phyloP scores from a whole-genome alignment of 30 jellyfish, hydroid and myxozoan species.

The Chironex yamaguchii region DNA sequence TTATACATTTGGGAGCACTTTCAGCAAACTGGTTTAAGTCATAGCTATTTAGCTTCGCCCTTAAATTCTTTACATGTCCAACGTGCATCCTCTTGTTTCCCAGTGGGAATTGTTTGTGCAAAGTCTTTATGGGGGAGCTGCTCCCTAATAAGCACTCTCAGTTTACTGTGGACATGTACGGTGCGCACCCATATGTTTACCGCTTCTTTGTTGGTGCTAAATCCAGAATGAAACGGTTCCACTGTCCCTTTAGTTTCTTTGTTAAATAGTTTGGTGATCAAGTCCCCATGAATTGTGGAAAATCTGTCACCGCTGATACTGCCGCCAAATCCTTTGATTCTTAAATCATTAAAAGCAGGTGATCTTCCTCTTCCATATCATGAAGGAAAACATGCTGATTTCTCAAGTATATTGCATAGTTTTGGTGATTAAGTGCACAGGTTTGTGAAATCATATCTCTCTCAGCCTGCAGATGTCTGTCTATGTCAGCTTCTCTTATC shows the following conservation, averaged over 20 bases:
- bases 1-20: slow-evolving; percentile 1
- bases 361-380: too few species aligned
- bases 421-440: slow-evolving; percentile 57
- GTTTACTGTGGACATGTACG: slow-evolving; percentile 53
- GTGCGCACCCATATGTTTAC: slow-evolving; percentile 53
- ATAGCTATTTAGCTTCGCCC: too few species aligned
- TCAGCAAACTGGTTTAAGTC: slow-evolving; percentile 32
- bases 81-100: too few species aligned
- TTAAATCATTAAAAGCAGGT: slow-evolving; percentile 49
- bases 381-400: slow-evolving; percentile 44
- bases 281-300: slow-evolving; percentile 63
- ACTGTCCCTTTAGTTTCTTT: slow-evolving; percentile 60
- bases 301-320: slow-evolving; percentile 48
- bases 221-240: slow-evolving; percentile 54
- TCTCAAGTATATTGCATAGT: slow-evolving; percentile 57
- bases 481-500: slow-evolving; percentile 38
- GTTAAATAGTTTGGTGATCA: slow-evolving; percentile 55
- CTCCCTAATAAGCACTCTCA: slow-evolving; percentile 24
- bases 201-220: slow-evolving; percentile 32
- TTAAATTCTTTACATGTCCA: too few species aligned
- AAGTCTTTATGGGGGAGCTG: slow-evolving; percentile 35
- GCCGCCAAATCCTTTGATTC: slow-evolving; percentile 27
- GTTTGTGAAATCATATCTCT: slow-evolving; percentile 17
- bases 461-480: slow-evolving; percentile 49
- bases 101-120: too few species aligned